Evolutionary conservation across 2,888 invertebrate species (phyloP).

Genomic region (Tanypteryx hageni): DNA sequence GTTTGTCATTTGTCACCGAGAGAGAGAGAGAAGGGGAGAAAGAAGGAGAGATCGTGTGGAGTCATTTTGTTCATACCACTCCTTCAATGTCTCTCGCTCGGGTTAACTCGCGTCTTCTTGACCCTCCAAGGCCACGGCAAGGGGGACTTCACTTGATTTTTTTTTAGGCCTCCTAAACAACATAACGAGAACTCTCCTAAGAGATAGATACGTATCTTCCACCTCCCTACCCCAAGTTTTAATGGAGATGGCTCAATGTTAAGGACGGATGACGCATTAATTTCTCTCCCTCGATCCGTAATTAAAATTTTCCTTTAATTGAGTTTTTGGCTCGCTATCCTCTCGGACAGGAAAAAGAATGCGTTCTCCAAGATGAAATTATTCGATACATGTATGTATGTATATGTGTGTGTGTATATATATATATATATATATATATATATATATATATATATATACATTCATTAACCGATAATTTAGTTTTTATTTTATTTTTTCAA

Average conservation of each 20-base stretch:
- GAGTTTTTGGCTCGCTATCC: no score
- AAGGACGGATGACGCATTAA: not conserved
- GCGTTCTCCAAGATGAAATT: no score
- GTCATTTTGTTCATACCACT: conserved; percentile 1
- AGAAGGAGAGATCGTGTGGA: not conserved
- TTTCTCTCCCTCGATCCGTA: not conserved
- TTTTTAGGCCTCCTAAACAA: not conserved
- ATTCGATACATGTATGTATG: no score
- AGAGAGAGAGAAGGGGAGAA: not conserved
- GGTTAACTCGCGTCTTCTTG: conserved; percentile 29
- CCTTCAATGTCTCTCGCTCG: conserved; percentile 34
- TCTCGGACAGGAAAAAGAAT: no score
- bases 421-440: no score
- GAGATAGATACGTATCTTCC: not conserved
- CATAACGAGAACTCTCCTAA: not conserved
- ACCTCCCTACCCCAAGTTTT: not conserved
- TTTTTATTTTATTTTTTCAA: not conserved
- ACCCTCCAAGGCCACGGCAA: not conserved
- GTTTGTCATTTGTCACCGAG: conserved; percentile 56
- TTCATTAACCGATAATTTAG: no score
- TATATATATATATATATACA: no score
- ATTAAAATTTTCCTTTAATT: no score
- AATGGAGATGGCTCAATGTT: not conserved
- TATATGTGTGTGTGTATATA: no score
- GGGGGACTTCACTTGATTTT: not conserved